Evolutionary conservation across 2,797 vertebrate genomes (phyloP).

Genomic region (Gallinago nigripennis): DNA sequence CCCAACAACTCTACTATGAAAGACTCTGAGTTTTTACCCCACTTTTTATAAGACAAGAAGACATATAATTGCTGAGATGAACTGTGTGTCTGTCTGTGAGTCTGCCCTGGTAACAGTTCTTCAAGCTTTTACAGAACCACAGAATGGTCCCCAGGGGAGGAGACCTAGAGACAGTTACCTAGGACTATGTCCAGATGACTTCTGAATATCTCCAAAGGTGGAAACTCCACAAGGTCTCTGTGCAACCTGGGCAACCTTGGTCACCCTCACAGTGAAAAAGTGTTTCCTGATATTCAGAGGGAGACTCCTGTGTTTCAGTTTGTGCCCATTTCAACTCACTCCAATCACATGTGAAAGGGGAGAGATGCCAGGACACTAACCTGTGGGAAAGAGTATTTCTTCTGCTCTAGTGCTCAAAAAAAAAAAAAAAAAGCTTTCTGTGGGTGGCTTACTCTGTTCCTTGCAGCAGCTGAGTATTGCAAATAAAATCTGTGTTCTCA

Average conservation of each 20-base stretch:
- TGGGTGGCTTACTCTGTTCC: neutral
- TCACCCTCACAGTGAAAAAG: neutral
- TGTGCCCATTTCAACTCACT: neutral
- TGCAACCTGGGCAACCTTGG: neutral
- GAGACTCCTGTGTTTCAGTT: neutral
- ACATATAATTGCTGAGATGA: neutral
- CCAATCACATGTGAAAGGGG: neutral
- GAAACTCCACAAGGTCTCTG: neutral
- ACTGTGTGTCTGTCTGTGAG: neutral
- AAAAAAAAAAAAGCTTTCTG: neutral
- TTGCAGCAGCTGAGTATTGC: neutral
- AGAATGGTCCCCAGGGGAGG: neutral
- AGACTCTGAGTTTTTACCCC: neutral
- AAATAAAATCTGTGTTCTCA: neutral
- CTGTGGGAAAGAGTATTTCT: neutral
- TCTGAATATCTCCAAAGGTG: neutral
- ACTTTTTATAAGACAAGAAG: accelerated
- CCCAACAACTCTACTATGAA: neutral
- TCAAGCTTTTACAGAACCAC: neutral
- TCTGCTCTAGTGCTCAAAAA: neutral
- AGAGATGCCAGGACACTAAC: neutral
- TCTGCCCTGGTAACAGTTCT: neutral
- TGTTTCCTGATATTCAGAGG: neutral
- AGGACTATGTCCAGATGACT: neutral
- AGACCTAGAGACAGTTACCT: neutral